phyloP scores from a whole-genome alignment of 2,797 vertebrate species.

The Gobio occitaniae region DNA sequence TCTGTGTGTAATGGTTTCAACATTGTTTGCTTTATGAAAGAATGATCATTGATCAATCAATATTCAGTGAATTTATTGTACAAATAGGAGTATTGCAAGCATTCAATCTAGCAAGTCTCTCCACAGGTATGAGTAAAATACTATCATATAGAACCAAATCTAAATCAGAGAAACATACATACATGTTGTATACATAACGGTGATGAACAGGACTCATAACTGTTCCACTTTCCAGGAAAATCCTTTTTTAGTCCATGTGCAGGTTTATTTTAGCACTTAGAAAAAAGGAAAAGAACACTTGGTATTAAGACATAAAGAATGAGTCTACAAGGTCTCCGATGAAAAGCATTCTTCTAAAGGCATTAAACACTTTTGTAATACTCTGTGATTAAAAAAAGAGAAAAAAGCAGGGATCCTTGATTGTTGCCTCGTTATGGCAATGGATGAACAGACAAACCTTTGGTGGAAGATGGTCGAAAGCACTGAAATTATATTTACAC shows the following conservation, averaged over 20 bases:
- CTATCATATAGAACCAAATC: constrained; percentile 61
- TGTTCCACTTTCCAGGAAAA: constrained; percentile 43
- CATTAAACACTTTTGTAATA: constrained; percentile 29
- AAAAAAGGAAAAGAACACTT: constrained; percentile 55
- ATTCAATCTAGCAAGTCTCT: constrained; percentile 63
- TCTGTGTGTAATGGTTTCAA: not conserved
- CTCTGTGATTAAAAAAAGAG: not conserved
- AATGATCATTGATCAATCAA: constrained; percentile 30
- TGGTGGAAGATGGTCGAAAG: not conserved
- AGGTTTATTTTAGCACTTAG: constrained; percentile 54
- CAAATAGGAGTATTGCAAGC: constrained; percentile 69
- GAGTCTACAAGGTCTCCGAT: constrained; percentile 27
- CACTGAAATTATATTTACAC: constrained; percentile 9
- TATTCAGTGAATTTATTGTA: constrained; percentile 66
- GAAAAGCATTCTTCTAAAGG: constrained; percentile 34
- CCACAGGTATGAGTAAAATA: constrained; percentile 61
- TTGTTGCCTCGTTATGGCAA: constrained; percentile 14
- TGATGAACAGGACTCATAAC: constrained; percentile 30
- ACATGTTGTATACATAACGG: constrained; percentile 43
- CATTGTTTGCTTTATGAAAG: constrained; percentile 2
- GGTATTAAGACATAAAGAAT: constrained; percentile 43
- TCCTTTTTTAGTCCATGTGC: constrained; percentile 56
- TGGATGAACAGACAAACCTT: constrained; percentile 22
- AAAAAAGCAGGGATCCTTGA: constrained; percentile 2
- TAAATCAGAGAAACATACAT: constrained; percentile 51